phyloP scores from a whole-genome alignment of 2,888 invertebrate genomes.

The Melanophora roralis region DNA sequence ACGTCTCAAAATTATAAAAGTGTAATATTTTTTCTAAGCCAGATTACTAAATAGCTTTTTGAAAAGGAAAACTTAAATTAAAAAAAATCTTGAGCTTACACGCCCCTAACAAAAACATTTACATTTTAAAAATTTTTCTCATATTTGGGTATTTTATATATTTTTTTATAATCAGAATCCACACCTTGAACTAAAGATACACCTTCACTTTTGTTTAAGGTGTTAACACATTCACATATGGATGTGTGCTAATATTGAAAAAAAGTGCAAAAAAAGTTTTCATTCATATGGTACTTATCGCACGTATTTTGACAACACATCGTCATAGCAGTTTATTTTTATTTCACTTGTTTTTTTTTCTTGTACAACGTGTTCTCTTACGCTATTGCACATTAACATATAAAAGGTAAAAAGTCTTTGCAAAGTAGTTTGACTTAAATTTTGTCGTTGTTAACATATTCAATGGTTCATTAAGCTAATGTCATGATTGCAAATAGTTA shows the following conservation, averaged over 20 bases:
- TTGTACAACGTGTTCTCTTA: not conserved
- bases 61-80: no score
- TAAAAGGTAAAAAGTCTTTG: constrained; percentile 26
- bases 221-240: constrained; percentile 33
- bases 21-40: no score
- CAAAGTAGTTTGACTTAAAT: constrained; percentile 9
- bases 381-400: constrained; percentile 17
- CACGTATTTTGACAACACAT: constrained; percentile 49
- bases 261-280: not conserved
- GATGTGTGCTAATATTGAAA: constrained; percentile 2
- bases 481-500: constrained; percentile 74
- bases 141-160: no score
- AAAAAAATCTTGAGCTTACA: no score
- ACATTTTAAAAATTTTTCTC: no score
- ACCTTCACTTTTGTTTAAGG: no score
- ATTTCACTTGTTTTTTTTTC: not conserved
- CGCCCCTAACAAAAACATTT: no score
- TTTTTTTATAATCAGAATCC: no score
- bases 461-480: constrained; percentile 77
- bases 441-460: constrained; percentile 66
- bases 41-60: no score
- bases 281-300: constrained; percentile 14
- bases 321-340: constrained; percentile 11
- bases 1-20: no score
- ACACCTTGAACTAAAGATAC: no score